Conservation (phyloP, 2,888 invertebrate genomes). For the Meganola albula region DNA sequence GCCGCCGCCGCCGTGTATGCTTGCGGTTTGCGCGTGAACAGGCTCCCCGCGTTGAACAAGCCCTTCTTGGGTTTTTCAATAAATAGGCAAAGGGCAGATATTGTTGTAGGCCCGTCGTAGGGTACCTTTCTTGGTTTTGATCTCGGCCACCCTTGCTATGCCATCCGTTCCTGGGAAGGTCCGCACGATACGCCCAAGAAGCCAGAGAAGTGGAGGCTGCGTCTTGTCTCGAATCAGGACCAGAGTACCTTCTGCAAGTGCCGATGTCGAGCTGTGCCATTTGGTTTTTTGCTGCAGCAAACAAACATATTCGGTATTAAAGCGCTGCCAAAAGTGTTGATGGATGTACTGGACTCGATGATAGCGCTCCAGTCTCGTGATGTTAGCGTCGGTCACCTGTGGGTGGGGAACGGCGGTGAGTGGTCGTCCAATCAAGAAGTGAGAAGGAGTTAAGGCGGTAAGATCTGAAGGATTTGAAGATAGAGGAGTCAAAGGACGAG, state of each 20-base stretch:
- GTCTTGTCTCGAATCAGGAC: constrained; percentile 1
- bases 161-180: constrained; percentile 7
- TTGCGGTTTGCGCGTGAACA: not conserved
- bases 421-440: constrained; percentile 9
- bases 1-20: not conserved
- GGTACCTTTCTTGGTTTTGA: constrained; percentile 4
- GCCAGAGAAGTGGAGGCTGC: constrained; percentile 6
- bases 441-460: too few relatives aligned
- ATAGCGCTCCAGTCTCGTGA: not conserved
- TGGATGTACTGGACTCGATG: not conserved
- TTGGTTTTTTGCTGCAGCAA: not conserved
- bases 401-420: not conserved
- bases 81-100: constrained; percentile 2
- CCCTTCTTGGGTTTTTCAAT: not conserved
- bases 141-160: constrained; percentile 7
- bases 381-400: not conserved
- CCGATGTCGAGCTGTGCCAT: not conserved
- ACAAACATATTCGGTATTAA: not conserved
- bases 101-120: constrained; percentile 3
- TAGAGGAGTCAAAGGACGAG: too few relatives aligned
- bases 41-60: constrained; percentile 2
- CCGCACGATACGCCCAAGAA: constrained; percentile 4
- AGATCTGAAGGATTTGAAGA: too few relatives aligned
- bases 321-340: not conserved
- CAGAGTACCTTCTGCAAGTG: not conserved